Evolutionary conservation across 2,888 invertebrate species (phyloP), one percentile per base, ranked within the genome.

Genomic region (Cyclophora albipunctata): DNA sequence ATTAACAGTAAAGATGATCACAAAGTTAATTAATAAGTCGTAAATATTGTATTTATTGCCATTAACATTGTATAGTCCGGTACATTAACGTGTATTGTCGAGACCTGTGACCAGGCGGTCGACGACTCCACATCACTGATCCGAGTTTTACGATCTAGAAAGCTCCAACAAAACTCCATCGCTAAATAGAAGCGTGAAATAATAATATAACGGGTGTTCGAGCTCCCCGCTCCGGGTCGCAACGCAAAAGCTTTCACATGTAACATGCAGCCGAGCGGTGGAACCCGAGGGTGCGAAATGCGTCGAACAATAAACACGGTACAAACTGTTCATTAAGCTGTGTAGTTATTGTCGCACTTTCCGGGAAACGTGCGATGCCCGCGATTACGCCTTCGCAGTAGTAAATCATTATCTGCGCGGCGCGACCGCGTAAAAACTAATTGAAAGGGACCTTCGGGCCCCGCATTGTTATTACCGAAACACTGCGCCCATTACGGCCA

Each of bases 341-440:
- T 37, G 37, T 5, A 5, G 37, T 66, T 77, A 81, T 82, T 84
- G 84, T 82, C 74, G 71, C 71, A 62, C 67, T 76, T 84, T 83
- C 85, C 83, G 74, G 83, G 82, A 81, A 81, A 71, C 73, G 75
- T 78, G 77, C 69, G 73, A 72, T 74, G 72, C 58, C 62, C 66
- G 68, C 71, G 73, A 73, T 72, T 73, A 67, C 69, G 66, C 64
- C 59, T 57, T 58, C 62, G 66, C 58, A 73, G 69, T 71, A 71
- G 75, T 75, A 77, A 83, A 83, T 81, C 78, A 79, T 78, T 82
- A 83, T 80, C 79, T 73, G 54, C 57, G 37, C 37, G 37, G 37
- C 37, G 37, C 73, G 81, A 20, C 64, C 68, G 73, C 73, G 81
- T 81, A 81, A 83, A 83, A 83, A 83, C 82, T 80, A 80, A 82